A percentile compares a stretch with the other conserved stretches of the same genome.
phyloP scores from a whole-genome alignment of 2,888 invertebrate species.

The Elysia crispata region DNA sequence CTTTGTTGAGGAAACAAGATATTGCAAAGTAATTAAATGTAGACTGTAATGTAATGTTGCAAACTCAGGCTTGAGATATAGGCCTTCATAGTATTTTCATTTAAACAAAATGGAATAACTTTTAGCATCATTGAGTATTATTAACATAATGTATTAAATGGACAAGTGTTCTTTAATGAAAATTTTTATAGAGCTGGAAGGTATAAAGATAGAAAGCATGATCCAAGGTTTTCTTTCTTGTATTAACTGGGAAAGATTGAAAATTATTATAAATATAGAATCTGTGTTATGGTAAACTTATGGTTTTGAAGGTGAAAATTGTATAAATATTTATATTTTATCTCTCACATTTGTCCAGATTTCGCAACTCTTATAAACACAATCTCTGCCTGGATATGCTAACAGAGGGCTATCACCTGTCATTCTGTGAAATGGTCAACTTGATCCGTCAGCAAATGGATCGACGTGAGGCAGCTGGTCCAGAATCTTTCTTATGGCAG shows the following conservation, averaged over 20 bases:
- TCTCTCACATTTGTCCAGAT: conserved; percentile 57
- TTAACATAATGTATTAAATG: too few species aligned
- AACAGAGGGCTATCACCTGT: conserved; percentile 74
- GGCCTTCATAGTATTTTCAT: too few species aligned
- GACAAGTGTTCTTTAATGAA: too few species aligned
- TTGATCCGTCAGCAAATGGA: conserved; percentile 73
- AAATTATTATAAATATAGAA: not conserved
- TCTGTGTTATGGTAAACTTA: not conserved
- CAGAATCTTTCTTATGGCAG: conserved; percentile 75
- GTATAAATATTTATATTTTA: not conserved
- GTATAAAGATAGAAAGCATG: too few species aligned
- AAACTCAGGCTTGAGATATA: too few species aligned
- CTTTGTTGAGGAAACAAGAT: conserved; percentile 65
- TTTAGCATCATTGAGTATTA: too few species aligned
- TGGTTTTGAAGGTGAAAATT: not conserved
- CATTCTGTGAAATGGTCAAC: conserved; percentile 75
- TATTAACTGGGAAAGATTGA: not conserved
- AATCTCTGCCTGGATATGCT: conserved; percentile 76
- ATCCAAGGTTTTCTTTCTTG: too few species aligned
- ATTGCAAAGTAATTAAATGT: conserved; percentile 67
- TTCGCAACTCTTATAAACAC: conserved; percentile 75
- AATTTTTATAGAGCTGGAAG: too few species aligned
- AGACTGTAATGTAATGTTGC: too few species aligned
- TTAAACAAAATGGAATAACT: too few species aligned
- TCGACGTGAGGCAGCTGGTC: conserved; percentile 70